Percentiles rank a stretch among this genome's conserved stretches.
Evolutionary conservation across 1,140 invertebrate species (phyloP).

Genomic region (Acromyrmex heyeri): DNA sequence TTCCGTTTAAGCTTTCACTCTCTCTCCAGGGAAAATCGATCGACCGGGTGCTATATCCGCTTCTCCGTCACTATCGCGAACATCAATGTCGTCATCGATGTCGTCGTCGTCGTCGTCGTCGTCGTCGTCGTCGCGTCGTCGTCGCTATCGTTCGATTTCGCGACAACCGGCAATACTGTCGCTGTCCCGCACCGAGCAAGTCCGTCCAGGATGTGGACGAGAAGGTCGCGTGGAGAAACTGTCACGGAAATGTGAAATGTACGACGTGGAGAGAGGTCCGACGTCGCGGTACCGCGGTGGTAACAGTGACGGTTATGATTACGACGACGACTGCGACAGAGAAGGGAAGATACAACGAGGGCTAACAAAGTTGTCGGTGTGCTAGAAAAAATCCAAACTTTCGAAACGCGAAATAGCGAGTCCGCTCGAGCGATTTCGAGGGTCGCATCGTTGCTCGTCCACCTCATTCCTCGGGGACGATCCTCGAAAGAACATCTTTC

Average conservation of each 20-base stretch:
- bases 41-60: neutral
- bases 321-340: neutral
- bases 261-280: slow-evolving; percentile 62
- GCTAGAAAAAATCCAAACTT: slow-evolving; percentile 62
- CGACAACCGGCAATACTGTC: slow-evolving; percentile 14
- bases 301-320: neutral
- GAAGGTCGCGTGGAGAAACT: slow-evolving; percentile 53
- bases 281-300: slow-evolving; percentile 1
- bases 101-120: neutral
- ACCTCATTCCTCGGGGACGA: neutral
- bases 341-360: slow-evolving; percentile 46
- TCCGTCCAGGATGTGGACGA: slow-evolving; percentile 9
- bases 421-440: slow-evolving; percentile 15
- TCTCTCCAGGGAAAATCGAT: neutral
- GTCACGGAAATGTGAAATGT: slow-evolving; percentile 60
- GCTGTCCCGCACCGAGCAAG: neutral
- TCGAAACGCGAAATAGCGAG: slow-evolving; percentile 52
- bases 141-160: slow-evolving; percentile 24
- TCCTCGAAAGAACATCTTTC: neutral
- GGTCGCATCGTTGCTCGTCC: slow-evolving; percentile 4
- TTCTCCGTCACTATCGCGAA: neutral
- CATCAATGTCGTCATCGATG: neutral
- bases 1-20: slow-evolving; percentile 28
- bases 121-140: neutral
- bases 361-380: slow-evolving; percentile 41